phyloP scores from a whole-genome alignment of 2,113 vertebrate species.

The Aegotheles bennettii region DNA sequence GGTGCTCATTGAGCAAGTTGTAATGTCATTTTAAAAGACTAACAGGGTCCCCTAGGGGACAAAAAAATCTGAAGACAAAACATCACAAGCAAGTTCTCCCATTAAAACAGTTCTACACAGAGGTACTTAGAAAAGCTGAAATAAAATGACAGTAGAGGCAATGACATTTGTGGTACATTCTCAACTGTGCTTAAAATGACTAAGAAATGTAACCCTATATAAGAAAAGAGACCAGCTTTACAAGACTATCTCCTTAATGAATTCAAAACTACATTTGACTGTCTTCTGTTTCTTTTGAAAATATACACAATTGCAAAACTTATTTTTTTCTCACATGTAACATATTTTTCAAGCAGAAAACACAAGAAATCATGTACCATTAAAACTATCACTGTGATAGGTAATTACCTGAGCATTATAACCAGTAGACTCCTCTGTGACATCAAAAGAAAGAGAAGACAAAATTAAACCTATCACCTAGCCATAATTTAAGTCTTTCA shows the following conservation, averaged over 20 bases:
- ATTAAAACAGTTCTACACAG: not conserved
- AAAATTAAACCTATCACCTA: constrained; percentile 1
- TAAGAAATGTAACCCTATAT: not conserved
- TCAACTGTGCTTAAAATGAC: not conserved
- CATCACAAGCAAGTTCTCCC: not conserved
- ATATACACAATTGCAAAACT: not conserved
- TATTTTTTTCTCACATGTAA: not conserved
- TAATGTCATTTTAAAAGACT: constrained; percentile 43
- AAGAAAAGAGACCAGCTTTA: not conserved
- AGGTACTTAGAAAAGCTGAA: not conserved
- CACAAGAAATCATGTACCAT: not conserved
- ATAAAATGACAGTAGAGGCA: not conserved
- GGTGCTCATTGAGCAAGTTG: not conserved
- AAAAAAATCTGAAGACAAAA: constrained; percentile 16
- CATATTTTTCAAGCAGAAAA: not conserved
- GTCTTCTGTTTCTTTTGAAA: not conserved
- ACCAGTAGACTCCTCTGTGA: not conserved
- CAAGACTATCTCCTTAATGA: not conserved
- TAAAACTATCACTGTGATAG: not conserved
- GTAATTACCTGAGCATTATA: constrained; percentile 1
- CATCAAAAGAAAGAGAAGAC: not conserved
- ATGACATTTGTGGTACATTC: not conserved
- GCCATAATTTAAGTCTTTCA: not conserved
- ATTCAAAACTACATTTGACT: not conserved
- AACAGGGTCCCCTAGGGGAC: not conserved